Conservation (phyloP, 2,113 vertebrate species). For the Acanthisitta chloris region DNA sequence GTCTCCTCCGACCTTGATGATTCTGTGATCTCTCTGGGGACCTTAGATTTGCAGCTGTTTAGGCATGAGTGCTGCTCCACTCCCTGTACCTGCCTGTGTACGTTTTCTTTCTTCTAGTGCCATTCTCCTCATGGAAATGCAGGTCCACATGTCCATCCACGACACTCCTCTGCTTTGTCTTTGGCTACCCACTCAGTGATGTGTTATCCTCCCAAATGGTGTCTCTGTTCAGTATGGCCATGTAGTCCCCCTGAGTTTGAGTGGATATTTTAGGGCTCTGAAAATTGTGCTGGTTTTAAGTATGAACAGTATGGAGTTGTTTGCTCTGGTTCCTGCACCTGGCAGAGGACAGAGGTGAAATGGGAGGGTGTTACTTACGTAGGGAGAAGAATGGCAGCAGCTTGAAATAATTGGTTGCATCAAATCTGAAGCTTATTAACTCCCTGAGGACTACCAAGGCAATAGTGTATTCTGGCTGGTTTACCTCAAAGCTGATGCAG, state of each 20-base stretch:
- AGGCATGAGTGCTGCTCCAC: neutral
- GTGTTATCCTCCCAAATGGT: neutral
- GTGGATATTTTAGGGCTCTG: neutral
- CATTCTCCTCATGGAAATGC: fast-evolving
- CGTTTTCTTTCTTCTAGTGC: neutral
- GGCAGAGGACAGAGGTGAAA: neutral
- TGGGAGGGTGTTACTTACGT: neutral
- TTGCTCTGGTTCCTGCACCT: neutral
- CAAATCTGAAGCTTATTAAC: neutral
- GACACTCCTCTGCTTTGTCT: neutral
- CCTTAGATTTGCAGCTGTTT: neutral
- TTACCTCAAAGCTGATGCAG: neutral
- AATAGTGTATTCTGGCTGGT: neutral
- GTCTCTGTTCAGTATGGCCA: neutral
- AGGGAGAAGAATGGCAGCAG: neutral
- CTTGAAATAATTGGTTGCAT: neutral
- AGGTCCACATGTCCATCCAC: fast-evolving
- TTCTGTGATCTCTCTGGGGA: neutral
- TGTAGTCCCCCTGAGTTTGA: neutral
- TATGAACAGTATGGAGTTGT: neutral
- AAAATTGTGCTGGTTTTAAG: fast-evolving
- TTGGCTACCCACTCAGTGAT: neutral
- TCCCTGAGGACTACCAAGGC: neutral
- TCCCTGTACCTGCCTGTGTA: neutral
- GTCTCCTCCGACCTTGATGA: no score